Conservation (phyloP, 2,888 invertebrate species). For the Heliconius erato region DNA sequence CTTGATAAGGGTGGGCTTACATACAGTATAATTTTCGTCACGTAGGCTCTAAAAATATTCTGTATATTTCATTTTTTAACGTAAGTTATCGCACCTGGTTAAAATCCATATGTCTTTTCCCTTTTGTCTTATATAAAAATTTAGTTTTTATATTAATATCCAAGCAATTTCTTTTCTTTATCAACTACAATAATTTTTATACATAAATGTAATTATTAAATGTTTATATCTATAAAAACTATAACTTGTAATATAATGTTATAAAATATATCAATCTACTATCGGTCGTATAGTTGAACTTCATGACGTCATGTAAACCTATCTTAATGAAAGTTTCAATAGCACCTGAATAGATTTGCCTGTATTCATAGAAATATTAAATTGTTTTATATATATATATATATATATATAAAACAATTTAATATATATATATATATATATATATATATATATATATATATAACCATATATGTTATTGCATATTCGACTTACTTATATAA, state of each 20-base stretch:
- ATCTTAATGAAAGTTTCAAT: not conserved
- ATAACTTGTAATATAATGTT: not conserved
- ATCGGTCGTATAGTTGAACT: not conserved
- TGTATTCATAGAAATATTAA: not conserved
- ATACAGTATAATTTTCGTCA: not conserved
- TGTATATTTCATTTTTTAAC: not conserved
- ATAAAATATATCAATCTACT: not conserved
- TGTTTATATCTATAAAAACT: too few species aligned
- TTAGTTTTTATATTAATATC: too few species aligned
- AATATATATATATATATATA: not conserved
- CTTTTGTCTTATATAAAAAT: not conserved
- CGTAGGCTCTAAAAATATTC: constrained; percentile 9
- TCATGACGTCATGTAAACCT: constrained; percentile 11
- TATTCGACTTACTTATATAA: not conserved
- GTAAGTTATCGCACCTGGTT: not conserved
- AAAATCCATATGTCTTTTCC: not conserved
- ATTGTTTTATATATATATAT: not conserved
- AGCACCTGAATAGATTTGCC: not conserved
- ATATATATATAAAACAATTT: not conserved
- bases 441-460: too few species aligned
- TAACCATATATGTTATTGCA: not conserved
- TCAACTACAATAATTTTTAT: not conserved
- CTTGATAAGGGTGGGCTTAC: constrained; percentile 6
- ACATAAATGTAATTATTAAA: not conserved
- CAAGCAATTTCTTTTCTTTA: not conserved